Base-by-base conservation (phyloP, 2,797 vertebrate species). In the Gallirallus australis region DNA sequence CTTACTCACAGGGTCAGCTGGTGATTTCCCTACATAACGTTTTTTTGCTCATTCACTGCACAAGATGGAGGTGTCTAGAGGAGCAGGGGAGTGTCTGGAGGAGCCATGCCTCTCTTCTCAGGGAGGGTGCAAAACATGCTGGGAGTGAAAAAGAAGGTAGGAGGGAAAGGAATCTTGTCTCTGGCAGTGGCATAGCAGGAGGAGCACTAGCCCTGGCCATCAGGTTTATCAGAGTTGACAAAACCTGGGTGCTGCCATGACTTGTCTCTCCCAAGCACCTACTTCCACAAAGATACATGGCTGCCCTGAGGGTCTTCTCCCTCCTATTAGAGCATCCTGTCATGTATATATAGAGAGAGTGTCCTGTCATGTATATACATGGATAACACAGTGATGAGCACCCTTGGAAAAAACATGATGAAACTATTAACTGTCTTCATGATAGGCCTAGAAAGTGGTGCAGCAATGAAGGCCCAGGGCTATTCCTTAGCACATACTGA, bases 31-130 rank as follows among this genome's bases (percentile, higher is more conserved):
- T 40, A 9, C 3, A 1, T n/a, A n/a, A 70, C 72, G 50, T 45
- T 60, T 25, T 15, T 77, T 71, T n/a, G 24, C 33, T 71, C 59
- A 4, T 45, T 83, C 54, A 60, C 14, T 0, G 0, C 25, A 17
- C 10, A 12, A 69, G 60, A 23, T 24, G 3, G 28, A 82, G 65
- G 52, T 4, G 7, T 31, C 14, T 42, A 16, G 52, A 83, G 53
- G 50, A 92, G 35, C 31, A 35, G 23, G 13, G 7, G 4, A 42
- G 3, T 52, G 33, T 50, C 56, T 25, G 42, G 24, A 80, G 35
- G 16, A 87, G 33, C 24, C 37, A 60, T 47, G 12, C 33, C 14
- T 69, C n/a, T 82, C 31, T 35, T 42, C 71, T 76, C 2, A 0
- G 28, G 59, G 17, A 8, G 7, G 16, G 10, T 63, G 37, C 31